A percentile compares a stretch with the other conserved stretches of the same genome.
These are phyloP conservation scores for Parotocinclus haroldoi DNA, from an alignment of 2,797 vertebrate species.

Conservation along the genomic window DNA sequence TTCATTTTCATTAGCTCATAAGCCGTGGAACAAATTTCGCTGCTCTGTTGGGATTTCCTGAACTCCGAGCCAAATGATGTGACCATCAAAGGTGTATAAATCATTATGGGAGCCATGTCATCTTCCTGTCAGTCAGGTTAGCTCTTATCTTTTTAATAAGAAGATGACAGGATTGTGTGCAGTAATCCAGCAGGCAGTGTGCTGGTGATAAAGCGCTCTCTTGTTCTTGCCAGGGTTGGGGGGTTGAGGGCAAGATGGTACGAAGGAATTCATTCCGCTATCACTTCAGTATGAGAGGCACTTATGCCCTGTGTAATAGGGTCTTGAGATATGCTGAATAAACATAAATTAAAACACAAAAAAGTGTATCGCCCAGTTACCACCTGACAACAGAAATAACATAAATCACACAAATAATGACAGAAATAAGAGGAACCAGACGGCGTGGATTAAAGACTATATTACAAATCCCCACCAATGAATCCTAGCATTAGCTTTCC, in stretches of 20 bases:
- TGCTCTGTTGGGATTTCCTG: slow-evolving; percentile 37
- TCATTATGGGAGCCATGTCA: slow-evolving; percentile 5
- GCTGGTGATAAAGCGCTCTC: slow-evolving; percentile 35
- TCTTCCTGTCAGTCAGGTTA: slow-evolving; percentile 24
- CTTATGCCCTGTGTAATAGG: no score
- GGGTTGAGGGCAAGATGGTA: not conserved
- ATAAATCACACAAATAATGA: no score
- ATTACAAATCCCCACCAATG: not conserved
- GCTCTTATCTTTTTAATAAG: slow-evolving; percentile 51
- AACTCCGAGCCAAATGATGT: slow-evolving; percentile 24
- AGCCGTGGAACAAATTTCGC: slow-evolving; percentile 24
- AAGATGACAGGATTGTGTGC: slow-evolving; percentile 41
- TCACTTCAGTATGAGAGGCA: not conserved
- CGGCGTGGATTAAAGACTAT: no score
- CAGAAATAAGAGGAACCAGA: no score
- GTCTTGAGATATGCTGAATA: no score
- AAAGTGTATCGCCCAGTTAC: no score
- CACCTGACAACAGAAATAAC: no score
- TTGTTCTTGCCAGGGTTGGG: slow-evolving; percentile 4
- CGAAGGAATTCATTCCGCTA: slow-evolving; percentile 1
- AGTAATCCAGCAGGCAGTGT: slow-evolving; percentile 42
- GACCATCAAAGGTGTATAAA: slow-evolving; percentile 21
- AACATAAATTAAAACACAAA: no score
- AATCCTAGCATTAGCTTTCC: not conserved
- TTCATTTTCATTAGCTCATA: slow-evolving; percentile 28